Base-by-base conservation (phyloP, 2,888 invertebrate species). In the Chrysomela aeneicollis region DNA sequence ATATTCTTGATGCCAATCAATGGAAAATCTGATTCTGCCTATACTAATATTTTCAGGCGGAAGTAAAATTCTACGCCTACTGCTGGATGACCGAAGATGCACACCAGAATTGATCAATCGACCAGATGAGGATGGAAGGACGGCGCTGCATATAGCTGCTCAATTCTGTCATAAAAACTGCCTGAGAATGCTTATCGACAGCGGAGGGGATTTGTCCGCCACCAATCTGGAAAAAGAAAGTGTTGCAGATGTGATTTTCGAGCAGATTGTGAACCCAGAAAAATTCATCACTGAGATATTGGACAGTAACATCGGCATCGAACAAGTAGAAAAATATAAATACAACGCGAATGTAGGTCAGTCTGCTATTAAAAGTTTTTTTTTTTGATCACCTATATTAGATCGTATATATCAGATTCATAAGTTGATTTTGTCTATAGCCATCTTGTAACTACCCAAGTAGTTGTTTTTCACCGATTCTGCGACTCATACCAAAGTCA, bases 101-200 rank as follows among this genome's bases (percentile, higher is more conserved):
- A 73, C 71, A 15, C 59, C 68, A 8, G 73, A 73, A 26, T 68
- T 75, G 30, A 68, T 78, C 21, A 78, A 79, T 61, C 70, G 65
- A 50, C 66, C 65, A 5, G 79, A 80, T 51, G 66, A 73, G 70
- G 73, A 75, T 15, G 82, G 84, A 32, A 80, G 85, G 9, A 86
- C 87, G 15, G 84, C 87, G 12, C 80, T 87, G 9, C 87, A 87
- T 72, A 80, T 83, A 60, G 87, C 87, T 19, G 85, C 86, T 12
- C 82, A 81, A 64, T 81, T 82, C 63, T 85, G 85, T 22, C 84
- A 85, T 64, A 82, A 82, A 42, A 82, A 84, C 53, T 85, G 85
- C 70, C 78, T 86, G 37, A 79, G 81, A 68, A 73, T 84, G 47
- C 77, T 87, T 37, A 77, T 87, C 55, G 80, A 82, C 18, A 73